A percentile compares a stretch with the other conserved stretches of the same genome.
Conservation (phyloP, 2,797 vertebrate genomes). For the Gastrophryne carolinensis region DNA sequence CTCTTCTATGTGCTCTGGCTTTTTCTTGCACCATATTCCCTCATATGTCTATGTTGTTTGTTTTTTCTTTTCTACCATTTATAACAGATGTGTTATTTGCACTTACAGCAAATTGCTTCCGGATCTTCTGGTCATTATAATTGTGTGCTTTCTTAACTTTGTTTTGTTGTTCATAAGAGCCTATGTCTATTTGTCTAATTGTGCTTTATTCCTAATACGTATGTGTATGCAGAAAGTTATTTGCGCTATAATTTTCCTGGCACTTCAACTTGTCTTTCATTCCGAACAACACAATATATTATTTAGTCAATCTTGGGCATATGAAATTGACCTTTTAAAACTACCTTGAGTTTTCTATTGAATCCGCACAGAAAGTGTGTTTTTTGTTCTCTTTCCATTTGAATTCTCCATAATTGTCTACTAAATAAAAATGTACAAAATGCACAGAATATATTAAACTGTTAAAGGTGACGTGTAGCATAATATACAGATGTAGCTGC, state of each 20-base stretch:
- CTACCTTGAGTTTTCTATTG: not conserved
- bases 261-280: conserved; percentile 11
- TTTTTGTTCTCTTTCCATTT: too few species aligned
- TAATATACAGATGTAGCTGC: too few species aligned
- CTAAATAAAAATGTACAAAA: too few species aligned
- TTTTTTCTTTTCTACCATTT: not conserved
- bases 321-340: conserved; percentile 12
- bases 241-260: not conserved
- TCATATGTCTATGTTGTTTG: too few species aligned
- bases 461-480: too few species aligned
- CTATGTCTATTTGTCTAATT: not conserved
- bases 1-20: too few species aligned
- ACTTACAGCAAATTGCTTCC: conserved; percentile 15
- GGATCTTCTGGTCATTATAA: conserved; percentile 19
- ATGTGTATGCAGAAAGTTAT: not conserved
- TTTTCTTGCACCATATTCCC: too few species aligned
- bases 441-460: too few species aligned
- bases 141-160: not conserved
- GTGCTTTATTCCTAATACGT: not conserved
- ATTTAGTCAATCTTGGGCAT: conserved; percentile 1
- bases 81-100: conserved; percentile 15
- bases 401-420: too few species aligned
- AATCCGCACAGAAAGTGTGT: not conserved
- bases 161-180: conserved; percentile 5
- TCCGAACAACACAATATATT: not conserved